These are phyloP conservation scores for Alfaro cultratus DNA, from an alignment of 2,797 vertebrate species.

Conservation along the genomic window DNA sequence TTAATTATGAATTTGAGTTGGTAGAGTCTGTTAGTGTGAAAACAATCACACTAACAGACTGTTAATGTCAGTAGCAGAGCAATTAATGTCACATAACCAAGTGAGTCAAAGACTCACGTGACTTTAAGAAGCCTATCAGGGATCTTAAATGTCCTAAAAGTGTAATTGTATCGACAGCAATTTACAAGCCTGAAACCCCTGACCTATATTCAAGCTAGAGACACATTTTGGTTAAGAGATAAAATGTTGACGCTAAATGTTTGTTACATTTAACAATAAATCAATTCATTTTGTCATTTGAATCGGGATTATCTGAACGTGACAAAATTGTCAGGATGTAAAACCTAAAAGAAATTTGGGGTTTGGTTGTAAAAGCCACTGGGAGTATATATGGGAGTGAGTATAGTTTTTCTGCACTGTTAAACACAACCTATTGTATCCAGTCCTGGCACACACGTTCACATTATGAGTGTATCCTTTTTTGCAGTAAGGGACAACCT, in stretches of 20 bases:
- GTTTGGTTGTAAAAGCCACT: background rate
- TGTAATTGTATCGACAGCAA: background rate
- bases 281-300: background rate
- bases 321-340: background rate
- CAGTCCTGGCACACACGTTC: background rate
- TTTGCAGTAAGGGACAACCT: background rate
- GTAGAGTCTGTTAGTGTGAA: background rate
- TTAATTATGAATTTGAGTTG: background rate
- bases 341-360: background rate
- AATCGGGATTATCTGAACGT: background rate
- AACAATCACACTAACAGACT: background rate
- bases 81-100: background rate
- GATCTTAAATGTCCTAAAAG: background rate
- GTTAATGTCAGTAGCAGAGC: background rate
- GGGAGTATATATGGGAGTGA: background rate
- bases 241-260: background rate
- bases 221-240: background rate
- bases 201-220: background rate
- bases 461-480: background rate
- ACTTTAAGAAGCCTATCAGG: background rate
- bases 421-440: background rate
- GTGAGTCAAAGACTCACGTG: background rate
- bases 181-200: background rate
- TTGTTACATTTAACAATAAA: background rate
- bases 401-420: background rate